Percentiles rank a stretch among this genome's conserved stretches.
Evolutionary conservation across 2,797 vertebrate species (phyloP).

Genomic region (Malacoctenus gilli): DNA sequence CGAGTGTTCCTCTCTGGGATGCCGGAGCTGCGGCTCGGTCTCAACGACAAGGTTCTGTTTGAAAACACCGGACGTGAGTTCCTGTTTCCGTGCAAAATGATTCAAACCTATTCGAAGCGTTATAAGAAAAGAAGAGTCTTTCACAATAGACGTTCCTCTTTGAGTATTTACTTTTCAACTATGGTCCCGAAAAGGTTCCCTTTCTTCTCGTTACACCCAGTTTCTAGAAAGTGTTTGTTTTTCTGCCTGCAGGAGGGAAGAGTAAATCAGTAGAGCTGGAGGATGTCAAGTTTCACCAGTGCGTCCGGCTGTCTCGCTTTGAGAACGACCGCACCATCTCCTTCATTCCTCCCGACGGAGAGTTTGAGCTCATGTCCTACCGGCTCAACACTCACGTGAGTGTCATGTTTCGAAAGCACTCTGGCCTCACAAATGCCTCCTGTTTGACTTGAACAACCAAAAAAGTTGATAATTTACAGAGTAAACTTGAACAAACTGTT

Average conservation of each 20-base stretch:
- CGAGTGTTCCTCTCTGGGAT: constrained; percentile 97
- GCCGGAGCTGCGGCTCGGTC: constrained; percentile 94
- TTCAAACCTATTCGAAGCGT: not conserved
- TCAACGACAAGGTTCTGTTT: constrained; percentile 98
- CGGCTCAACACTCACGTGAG: constrained; percentile 93
- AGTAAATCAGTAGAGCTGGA: constrained; percentile 95
- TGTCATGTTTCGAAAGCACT: constrained; percentile 15
- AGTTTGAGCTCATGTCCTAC: constrained; percentile 96
- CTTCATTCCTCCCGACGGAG: constrained; percentile 93
- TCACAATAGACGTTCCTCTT: not conserved
- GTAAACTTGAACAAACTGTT: too few species aligned
- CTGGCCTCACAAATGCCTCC: not conserved
- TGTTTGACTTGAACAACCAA: too few species aligned
- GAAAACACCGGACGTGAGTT: constrained; percentile 99
- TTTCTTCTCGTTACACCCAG: not conserved
- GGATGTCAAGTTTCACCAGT: constrained; percentile 96
- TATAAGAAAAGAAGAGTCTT: not conserved
- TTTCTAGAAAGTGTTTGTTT: not conserved
- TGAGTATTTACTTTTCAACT: too few species aligned
- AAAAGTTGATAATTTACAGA: too few species aligned
- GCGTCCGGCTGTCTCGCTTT: constrained; percentile 93
- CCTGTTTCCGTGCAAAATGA: not conserved
- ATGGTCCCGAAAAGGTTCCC: not conserved
- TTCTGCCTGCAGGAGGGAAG: constrained; percentile 85
- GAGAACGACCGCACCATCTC: constrained; percentile 96